Evolutionary conservation across 2,113 vertebrate species (phyloP).

Genomic region (Elephantulus edwardii): DNA sequence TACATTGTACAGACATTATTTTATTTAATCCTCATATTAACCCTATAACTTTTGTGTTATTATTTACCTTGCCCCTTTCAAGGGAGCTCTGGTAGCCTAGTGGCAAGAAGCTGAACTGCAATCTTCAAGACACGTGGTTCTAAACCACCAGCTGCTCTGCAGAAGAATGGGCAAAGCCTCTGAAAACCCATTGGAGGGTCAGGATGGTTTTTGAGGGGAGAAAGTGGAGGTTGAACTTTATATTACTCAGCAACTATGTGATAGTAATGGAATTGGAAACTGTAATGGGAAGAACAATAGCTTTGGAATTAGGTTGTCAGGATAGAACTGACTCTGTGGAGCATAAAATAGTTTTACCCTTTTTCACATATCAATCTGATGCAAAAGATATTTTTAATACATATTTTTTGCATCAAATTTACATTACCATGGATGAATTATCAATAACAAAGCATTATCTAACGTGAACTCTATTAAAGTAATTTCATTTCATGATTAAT

Average conservation of each 20-base stretch:
- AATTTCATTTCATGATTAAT: constrained; percentile 11
- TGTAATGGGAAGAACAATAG: neutral
- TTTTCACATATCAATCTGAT: neutral
- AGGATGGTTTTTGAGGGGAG: neutral
- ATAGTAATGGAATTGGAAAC: neutral
- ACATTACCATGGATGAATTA: neutral
- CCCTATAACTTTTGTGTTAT: neutral
- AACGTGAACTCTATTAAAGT: constrained; percentile 2
- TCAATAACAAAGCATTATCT: neutral
- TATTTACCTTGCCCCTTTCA: too few relatives aligned
- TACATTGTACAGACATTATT: neutral
- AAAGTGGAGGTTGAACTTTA: neutral
- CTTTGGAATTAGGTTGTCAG: neutral
- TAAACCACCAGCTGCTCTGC: too few relatives aligned
- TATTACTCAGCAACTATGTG: neutral
- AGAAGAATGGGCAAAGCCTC: too few relatives aligned
- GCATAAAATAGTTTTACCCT: neutral
- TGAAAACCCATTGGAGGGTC: too few relatives aligned
- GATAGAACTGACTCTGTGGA: neutral
- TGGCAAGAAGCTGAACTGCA: too few relatives aligned
- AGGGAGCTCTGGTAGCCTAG: too few relatives aligned
- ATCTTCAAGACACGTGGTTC: too few relatives aligned
- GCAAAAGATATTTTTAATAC: neutral
- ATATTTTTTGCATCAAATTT: constrained; percentile 13
- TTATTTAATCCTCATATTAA: neutral